Percentiles rank a stretch among this genome's conserved stretches.
Conservation (phyloP, 1,140 invertebrate species). For the Megalopta genalis region DNA sequence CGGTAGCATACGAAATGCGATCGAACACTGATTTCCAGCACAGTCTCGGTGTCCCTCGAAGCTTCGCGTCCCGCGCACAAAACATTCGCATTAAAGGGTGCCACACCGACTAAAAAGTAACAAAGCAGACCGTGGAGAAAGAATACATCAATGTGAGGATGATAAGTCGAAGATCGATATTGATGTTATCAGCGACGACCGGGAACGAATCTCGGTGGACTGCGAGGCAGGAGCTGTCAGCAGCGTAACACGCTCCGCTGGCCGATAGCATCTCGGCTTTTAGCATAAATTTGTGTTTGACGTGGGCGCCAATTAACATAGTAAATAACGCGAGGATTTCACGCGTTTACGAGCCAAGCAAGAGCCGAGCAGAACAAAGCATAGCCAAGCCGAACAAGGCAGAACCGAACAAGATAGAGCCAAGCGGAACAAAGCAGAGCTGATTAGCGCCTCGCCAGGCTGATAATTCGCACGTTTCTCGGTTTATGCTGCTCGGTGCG, state of each 20-base stretch:
- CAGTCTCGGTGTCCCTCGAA: no score
- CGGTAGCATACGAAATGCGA: no score
- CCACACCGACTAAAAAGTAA: neutral
- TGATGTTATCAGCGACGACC: constrained; percentile 43
- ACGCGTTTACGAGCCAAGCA: constrained; percentile 19
- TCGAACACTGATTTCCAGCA: no score
- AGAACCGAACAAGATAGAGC: no score
- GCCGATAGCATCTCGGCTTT: constrained; percentile 69
- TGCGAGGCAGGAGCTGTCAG: constrained; percentile 62
- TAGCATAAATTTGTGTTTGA: constrained; percentile 72
- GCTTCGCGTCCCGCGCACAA: no score
- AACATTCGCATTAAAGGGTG: no score
- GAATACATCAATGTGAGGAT: neutral
- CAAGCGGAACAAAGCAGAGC: no score
- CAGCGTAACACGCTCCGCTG: constrained; percentile 47
- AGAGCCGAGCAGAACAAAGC: neutral
- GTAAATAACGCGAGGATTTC: constrained; percentile 65
- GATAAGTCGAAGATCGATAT: constrained; percentile 55
- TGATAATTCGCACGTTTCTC: no score
- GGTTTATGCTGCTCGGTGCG: no score
- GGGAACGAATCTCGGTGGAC: constrained; percentile 25
- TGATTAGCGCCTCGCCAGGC: no score
- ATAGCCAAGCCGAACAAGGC: no score
- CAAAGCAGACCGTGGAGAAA: neutral
- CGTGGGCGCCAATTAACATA: constrained; percentile 71